Conservation (phyloP, 2,888 invertebrate genomes). For the Galeopsomyia nigrocyanea region DNA sequence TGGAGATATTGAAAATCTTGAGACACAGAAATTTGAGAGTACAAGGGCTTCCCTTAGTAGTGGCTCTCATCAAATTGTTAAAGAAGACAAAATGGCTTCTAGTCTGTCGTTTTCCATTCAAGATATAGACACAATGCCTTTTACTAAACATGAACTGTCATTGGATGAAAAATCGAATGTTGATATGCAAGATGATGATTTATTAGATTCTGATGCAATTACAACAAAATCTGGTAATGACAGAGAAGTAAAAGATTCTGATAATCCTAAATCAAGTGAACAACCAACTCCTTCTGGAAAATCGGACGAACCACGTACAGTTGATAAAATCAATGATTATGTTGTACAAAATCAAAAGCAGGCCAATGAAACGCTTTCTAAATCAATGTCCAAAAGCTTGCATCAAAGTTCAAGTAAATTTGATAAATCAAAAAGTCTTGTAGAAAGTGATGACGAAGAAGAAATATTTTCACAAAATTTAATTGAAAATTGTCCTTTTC, state of each 20-base stretch:
- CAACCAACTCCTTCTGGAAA: neutral
- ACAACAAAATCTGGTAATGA: constrained; percentile 3
- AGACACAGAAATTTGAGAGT: constrained; percentile 17
- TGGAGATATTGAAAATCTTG: constrained; percentile 9
- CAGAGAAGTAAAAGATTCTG: neutral
- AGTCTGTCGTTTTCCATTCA: constrained; percentile 9
- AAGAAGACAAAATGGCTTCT: constrained; percentile 5
- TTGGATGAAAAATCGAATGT: neutral
- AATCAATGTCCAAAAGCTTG: no score
- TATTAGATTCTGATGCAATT: neutral
- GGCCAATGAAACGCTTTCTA: no score
- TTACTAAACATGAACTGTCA: neutral
- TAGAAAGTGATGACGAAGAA: constrained; percentile 31
- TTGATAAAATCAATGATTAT: constrained; percentile 39
- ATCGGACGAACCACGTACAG: constrained; percentile 35
- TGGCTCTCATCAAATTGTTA: constrained; percentile 18
- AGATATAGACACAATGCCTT: constrained; percentile 14
- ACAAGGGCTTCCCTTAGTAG: neutral
- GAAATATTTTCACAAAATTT: constrained; percentile 45
- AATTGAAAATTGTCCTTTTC: constrained; percentile 37
- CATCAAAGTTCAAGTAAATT: neutral
- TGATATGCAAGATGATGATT: neutral
- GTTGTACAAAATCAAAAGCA: neutral
- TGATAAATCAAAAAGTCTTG: neutral
- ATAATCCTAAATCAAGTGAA: neutral